These are phyloP conservation scores for Trichopria drosophilae DNA, from an alignment of 2,888 invertebrate genomes.

Conservation along the genomic window DNA sequence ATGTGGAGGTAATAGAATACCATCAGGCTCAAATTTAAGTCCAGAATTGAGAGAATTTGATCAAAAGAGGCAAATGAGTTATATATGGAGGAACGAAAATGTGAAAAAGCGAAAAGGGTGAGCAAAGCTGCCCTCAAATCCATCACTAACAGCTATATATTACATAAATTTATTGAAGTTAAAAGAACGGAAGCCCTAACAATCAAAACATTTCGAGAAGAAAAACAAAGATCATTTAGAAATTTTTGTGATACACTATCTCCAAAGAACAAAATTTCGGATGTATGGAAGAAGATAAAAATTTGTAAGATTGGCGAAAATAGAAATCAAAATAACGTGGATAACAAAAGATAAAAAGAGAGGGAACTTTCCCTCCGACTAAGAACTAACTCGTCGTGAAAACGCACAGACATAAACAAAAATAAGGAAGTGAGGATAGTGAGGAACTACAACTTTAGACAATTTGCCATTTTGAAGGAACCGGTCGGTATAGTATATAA, in stretches of 20 bases:
- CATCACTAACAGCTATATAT: constrained; percentile 7
- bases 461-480: no score
- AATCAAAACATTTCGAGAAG: constrained; percentile 16
- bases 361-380: no score
- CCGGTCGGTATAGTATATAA: no score
- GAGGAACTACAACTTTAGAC: no score
- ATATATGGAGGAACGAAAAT: constrained; percentile 31
- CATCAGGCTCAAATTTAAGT: background rate
- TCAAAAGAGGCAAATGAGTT: background rate
- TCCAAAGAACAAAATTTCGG: background rate
- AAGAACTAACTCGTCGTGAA: no score
- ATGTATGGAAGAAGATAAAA: constrained; percentile 24
- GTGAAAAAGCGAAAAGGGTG: constrained; percentile 11
- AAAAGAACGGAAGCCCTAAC: constrained; percentile 17
- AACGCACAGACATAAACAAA: no score
- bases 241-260: constrained; percentile 12
- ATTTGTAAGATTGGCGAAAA: constrained; percentile 9
- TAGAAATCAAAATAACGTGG: no score
- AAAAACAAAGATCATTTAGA: constrained; percentile 17
- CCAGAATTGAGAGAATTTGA: background rate
- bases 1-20: background rate
- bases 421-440: no score
- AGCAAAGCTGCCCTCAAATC: constrained; percentile 24
- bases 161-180: constrained; percentile 13
- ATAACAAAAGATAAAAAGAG: constrained; percentile 10